phyloP scores from a whole-genome alignment of 2,888 invertebrate genomes.

The Phaonia tiefii region DNA sequence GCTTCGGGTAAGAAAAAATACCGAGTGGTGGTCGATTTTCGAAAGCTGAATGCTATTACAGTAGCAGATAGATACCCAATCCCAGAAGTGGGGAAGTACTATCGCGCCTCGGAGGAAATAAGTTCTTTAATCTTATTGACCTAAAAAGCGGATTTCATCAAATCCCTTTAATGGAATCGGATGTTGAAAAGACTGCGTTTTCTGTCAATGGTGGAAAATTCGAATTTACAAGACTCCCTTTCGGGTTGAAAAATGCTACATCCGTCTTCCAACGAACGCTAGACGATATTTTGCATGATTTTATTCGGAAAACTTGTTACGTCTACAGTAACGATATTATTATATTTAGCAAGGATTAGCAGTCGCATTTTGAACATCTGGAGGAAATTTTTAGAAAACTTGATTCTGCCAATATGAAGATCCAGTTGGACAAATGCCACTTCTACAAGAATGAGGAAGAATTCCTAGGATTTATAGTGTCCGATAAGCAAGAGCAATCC shows the following conservation, averaged over 20 bases:
- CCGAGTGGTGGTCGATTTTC: conserved; percentile 21
- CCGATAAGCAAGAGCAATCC: neutral
- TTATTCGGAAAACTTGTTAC: neutral
- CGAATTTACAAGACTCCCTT: neutral
- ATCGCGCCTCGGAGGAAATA: neutral
- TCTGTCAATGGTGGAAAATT: neutral
- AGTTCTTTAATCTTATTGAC: neutral
- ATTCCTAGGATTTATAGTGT: neutral
- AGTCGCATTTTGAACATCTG: too few relatives aligned
- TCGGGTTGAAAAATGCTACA: neutral
- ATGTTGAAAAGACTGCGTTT: neutral
- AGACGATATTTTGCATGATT: neutral
- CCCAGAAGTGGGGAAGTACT: conserved; percentile 1
- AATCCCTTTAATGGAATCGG: neutral
- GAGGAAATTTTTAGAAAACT: too few relatives aligned
- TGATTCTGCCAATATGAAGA: neutral
- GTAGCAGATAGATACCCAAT: conserved; percentile 24
- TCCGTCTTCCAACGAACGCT: neutral
- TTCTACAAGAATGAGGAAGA: neutral
- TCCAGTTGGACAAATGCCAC: too few relatives aligned
- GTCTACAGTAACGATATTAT: neutral
- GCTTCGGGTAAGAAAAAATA: conserved; percentile 1
- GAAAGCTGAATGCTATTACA: conserved; percentile 24
- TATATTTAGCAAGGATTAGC: neutral
- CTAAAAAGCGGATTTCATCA: conserved; percentile 6